A percentile compares a stretch with the other conserved stretches of the same genome.
Conservation (phyloP, 1,140 invertebrate genomes). For the Muscidifurax raptorellus region DNA sequence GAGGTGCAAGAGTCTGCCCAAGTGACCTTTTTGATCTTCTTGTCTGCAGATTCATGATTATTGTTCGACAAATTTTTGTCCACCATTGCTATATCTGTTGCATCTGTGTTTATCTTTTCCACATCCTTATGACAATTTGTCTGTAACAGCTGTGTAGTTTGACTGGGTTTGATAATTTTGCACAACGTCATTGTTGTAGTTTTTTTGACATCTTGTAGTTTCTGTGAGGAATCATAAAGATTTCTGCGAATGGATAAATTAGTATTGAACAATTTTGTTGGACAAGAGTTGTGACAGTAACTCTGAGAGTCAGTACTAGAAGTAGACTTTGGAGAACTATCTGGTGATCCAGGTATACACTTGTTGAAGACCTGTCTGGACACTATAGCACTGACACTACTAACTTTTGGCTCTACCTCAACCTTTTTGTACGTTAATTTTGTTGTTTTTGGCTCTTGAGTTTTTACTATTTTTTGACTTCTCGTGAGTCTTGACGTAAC, state of each 20-base stretch:
- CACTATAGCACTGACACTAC: constrained; percentile 62
- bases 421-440: constrained; percentile 48
- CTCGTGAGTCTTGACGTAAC: constrained; percentile 40
- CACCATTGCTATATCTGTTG: constrained; percentile 3
- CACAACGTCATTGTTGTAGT: constrained; percentile 55
- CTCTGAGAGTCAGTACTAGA: constrained; percentile 32
- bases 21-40: constrained; percentile 50
- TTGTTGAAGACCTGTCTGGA: constrained; percentile 66
- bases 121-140: constrained; percentile 39
- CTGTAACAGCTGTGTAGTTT: constrained; percentile 13
- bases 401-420: constrained; percentile 39
- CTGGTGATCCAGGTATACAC: constrained; percentile 23
- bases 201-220: constrained; percentile 60
- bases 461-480: constrained; percentile 23
- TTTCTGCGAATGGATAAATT: constrained; percentile 71
- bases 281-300: constrained; percentile 44
- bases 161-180: constrained; percentile 54
- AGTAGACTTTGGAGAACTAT: constrained; percentile 44
- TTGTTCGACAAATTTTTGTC: constrained; percentile 18
- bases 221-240: constrained; percentile 67
- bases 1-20: constrained; percentile 41
- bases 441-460: constrained; percentile 24
- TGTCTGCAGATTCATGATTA: constrained; percentile 20
- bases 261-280: constrained; percentile 61
- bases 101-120: constrained; percentile 6